A percentile compares a stretch with the other conserved stretches of the same genome.
Evolutionary conservation across 2,888 invertebrate species (phyloP).

Genomic region (Argyresthia goedartella): DNA sequence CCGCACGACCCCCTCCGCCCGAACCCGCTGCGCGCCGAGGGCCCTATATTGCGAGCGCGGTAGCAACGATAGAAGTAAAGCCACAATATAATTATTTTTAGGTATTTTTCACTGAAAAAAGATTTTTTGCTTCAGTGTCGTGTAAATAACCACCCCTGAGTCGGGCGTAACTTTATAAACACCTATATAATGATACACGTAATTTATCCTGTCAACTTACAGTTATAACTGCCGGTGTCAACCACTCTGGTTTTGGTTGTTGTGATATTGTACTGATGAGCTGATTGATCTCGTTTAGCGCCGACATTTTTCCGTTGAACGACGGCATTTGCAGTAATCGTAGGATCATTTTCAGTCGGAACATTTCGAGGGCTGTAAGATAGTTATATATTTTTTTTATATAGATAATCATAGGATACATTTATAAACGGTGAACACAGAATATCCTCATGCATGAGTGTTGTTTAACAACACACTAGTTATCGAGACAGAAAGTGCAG

Average conservation of each 20-base stretch:
- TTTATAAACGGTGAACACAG: not conserved
- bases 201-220: constrained; percentile 63
- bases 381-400: not conserved
- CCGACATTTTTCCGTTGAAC: constrained; percentile 99
- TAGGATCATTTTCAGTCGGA: constrained; percentile 96
- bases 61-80: too few relatives aligned
- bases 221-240: constrained; percentile 94
- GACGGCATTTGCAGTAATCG: constrained; percentile 95
- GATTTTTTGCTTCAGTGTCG: too few relatives aligned
- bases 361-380: constrained; percentile 86
- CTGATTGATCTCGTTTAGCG: constrained; percentile 97
- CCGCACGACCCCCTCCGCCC: too few relatives aligned
- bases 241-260: constrained; percentile 92
- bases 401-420: too few relatives aligned
- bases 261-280: constrained; percentile 92
- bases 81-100: too few relatives aligned
- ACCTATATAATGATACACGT: too few relatives aligned
- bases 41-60: too few relatives aligned
- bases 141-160: too few relatives aligned
- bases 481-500: constrained; percentile 16
- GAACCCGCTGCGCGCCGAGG: too few relatives aligned
- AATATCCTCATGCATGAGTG: not conserved
- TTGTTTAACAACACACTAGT: constrained; percentile 6
- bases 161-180: too few relatives aligned
- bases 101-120: too few relatives aligned